Conservation (phyloP, 2,797 vertebrate species). For the Lacerta viridis region DNA sequence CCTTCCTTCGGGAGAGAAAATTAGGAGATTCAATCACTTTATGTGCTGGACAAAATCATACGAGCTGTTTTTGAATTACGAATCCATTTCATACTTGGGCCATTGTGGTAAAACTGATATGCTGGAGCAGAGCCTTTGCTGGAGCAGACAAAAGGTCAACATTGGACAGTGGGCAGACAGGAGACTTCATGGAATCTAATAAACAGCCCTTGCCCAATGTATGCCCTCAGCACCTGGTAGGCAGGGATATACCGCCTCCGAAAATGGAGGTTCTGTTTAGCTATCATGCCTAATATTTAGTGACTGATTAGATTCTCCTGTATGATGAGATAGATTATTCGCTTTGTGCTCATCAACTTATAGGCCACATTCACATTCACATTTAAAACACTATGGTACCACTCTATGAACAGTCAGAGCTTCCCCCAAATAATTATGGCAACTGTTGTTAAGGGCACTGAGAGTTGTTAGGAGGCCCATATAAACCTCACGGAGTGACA, state of each 20-base stretch:
- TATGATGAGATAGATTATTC: too few species aligned
- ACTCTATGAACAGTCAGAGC: too few species aligned
- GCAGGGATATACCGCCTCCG: not conserved
- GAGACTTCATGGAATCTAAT: not conserved
- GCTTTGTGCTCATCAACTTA: too few species aligned
- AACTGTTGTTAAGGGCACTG: too few species aligned
- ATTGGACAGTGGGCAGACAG: not conserved
- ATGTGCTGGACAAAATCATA: too few species aligned
- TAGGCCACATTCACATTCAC: too few species aligned
- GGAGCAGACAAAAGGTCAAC: not conserved
- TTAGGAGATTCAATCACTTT: not conserved
- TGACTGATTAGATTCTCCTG: not conserved
- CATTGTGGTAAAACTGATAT: not conserved
- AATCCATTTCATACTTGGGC: not conserved
- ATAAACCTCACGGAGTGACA: too few species aligned
- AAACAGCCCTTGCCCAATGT: not conserved
- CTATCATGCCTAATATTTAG: not conserved
- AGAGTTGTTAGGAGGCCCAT: too few species aligned
- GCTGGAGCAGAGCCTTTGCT: not conserved
- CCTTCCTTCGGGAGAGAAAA: constrained; percentile 40
- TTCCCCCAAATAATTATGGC: too few species aligned
- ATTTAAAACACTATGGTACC: too few species aligned
- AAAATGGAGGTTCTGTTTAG: not conserved
- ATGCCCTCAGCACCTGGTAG: not conserved
- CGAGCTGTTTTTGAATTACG: not conserved